A percentile compares a stretch with the other conserved stretches of the same genome.
These are phyloP conservation scores for Calliopum simillimum DNA, from an alignment of 2,888 invertebrate genomes.

Conservation along the genomic window DNA sequence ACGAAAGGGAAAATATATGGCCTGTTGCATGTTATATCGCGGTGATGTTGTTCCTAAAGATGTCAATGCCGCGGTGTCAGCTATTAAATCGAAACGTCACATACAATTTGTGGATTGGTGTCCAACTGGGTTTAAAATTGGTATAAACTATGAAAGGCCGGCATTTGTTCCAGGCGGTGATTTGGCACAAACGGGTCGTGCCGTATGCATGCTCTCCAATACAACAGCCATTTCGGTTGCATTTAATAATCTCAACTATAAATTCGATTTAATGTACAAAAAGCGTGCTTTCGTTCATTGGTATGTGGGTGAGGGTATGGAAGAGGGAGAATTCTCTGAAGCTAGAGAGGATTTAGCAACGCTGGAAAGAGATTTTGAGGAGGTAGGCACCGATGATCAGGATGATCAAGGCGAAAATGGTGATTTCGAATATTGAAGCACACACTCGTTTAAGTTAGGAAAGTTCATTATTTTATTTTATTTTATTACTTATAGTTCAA, in stretches of 20 bases:
- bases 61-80: constrained; percentile 85
- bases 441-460: neutral
- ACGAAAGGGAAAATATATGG: constrained; percentile 88
- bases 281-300: constrained; percentile 91
- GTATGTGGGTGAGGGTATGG: constrained; percentile 73
- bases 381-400: constrained; percentile 60
- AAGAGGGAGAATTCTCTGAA: constrained; percentile 66
- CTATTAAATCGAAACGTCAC: constrained; percentile 79
- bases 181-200: constrained; percentile 84
- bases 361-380: constrained; percentile 64
- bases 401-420: constrained; percentile 50
- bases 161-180: constrained; percentile 82
- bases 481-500: neutral
- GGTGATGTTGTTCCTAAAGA: constrained; percentile 93
- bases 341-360: constrained; percentile 64
- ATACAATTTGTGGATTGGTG: constrained; percentile 96
- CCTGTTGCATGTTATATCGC: constrained; percentile 85
- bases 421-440: constrained; percentile 49
- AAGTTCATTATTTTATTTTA: neutral
- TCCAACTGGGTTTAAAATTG: constrained; percentile 91
- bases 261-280: constrained; percentile 83
- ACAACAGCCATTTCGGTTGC: constrained; percentile 92
- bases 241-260: constrained; percentile 90
- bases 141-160: constrained; percentile 88
- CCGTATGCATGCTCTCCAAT: constrained; percentile 91